These are phyloP conservation scores for Notospermus geniculatus DNA, from an alignment of 1,140 invertebrate species.

Conservation along the genomic window DNA sequence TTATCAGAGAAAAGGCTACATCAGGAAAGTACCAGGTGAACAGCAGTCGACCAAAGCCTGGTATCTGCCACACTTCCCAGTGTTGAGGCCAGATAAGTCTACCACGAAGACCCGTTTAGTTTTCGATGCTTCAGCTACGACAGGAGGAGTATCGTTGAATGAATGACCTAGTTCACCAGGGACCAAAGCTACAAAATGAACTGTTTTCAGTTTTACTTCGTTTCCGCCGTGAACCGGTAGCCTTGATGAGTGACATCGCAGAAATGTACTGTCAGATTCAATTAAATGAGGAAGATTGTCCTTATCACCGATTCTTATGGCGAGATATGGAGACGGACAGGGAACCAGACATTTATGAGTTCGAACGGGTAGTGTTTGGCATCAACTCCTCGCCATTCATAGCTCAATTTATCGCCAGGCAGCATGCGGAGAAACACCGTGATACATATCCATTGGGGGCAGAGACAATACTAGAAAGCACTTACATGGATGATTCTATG, in stretches of 20 bases:
- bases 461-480: constrained; percentile 3
- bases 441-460: neutral
- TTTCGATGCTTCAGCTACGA: constrained; percentile 21
- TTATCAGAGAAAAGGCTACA: neutral
- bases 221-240: constrained; percentile 26
- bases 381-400: constrained; percentile 18
- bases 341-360: constrained; percentile 14
- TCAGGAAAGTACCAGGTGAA: neutral
- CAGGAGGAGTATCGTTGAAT: constrained; percentile 19
- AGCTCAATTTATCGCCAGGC: constrained; percentile 15
- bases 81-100: constrained; percentile 12
- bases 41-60: constrained; percentile 4
- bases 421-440: neutral
- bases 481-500: constrained; percentile 14
- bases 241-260: constrained; percentile 20
- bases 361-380: constrained; percentile 22
- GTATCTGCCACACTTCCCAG: constrained; percentile 24
- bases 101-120: constrained; percentile 24
- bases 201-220: constrained; percentile 26
- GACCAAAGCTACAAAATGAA: constrained; percentile 49
- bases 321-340: neutral
- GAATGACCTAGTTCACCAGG: constrained; percentile 25
- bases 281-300: constrained; percentile 9
- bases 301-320: constrained; percentile 19
- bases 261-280: constrained; percentile 24